phyloP scores from a whole-genome alignment of 2,113 vertebrate species.

The Sarotherodon lohbergeri region DNA sequence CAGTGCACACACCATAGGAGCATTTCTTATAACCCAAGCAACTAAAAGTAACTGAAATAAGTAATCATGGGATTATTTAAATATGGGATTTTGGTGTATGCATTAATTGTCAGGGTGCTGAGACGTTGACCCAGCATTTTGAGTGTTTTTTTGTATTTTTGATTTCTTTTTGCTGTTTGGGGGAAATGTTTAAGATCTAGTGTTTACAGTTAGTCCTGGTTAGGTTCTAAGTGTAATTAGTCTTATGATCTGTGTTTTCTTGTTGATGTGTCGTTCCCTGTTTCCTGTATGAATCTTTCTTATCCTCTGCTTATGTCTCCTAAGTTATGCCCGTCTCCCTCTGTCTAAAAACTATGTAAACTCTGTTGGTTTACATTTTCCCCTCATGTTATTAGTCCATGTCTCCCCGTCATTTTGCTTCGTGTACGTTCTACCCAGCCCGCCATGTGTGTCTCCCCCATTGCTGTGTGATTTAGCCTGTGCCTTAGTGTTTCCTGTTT shows the following conservation, averaged over 20 bases:
- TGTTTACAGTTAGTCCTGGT: neutral
- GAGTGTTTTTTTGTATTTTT: neutral
- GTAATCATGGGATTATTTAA: neutral
- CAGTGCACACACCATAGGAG: neutral
- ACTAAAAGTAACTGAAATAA: neutral
- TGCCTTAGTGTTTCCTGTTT: neutral
- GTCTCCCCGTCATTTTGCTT: neutral
- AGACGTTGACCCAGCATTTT: neutral
- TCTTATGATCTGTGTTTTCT: neutral
- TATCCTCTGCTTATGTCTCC: neutral
- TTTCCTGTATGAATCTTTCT: rapidly evolving
- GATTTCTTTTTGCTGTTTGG: neutral
- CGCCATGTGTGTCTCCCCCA: neutral
- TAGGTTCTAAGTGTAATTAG: neutral
- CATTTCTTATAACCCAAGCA: neutral
- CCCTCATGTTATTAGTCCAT: neutral
- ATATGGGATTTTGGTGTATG: neutral
- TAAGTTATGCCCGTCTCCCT: neutral
- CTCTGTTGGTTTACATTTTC: neutral
- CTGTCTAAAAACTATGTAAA: neutral
- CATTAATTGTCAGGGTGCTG: neutral
- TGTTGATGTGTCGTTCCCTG: too few species aligned
- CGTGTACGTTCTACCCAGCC: neutral
- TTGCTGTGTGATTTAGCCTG: neutral
- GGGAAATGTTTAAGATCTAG: neutral